Evolutionary conservation across 1,140 invertebrate species (phyloP).

Genomic region (Melipona quadrifasciata): DNA sequence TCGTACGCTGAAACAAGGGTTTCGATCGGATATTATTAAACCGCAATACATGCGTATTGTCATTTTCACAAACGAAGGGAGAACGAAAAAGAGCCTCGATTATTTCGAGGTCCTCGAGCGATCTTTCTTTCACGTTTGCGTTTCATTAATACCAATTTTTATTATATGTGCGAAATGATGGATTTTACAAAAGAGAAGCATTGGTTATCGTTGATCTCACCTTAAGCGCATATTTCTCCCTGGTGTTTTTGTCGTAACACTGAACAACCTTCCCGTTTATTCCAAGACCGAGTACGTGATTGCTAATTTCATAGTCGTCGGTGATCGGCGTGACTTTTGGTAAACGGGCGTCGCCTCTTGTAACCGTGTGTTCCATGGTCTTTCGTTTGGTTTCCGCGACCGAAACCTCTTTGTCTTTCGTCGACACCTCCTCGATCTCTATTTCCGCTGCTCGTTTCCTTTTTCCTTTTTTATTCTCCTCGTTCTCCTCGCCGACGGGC

Average conservation of each 20-base stretch:
- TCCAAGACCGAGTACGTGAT: conserved; percentile 96
- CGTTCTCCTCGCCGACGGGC: conserved; percentile 53
- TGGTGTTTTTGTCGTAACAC: conserved; percentile 86
- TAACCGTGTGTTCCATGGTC: conserved; percentile 69
- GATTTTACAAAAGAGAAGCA: neutral
- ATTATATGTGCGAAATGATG: neutral
- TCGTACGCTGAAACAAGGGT: neutral
- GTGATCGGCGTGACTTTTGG: conserved; percentile 91
- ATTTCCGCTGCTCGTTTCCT: conserved; percentile 53
- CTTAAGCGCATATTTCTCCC: conserved; percentile 94
- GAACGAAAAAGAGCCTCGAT: neutral
- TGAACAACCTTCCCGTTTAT: conserved; percentile 97
- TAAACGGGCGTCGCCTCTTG: conserved; percentile 67
- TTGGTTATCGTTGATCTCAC: conserved; percentile 81
- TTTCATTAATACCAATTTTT: neutral
- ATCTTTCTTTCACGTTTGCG: neutral
- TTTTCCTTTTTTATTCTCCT: conserved; percentile 55
- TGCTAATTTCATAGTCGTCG: conserved; percentile 97
- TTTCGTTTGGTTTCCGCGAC: conserved; percentile 47
- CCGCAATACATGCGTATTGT: neutral
- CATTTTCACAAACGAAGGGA: neutral
- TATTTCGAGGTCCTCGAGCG: neutral
- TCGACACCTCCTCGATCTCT: conserved; percentile 33
- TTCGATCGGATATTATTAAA: neutral
- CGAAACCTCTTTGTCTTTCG: conserved; percentile 35